Conservation (phyloP, 2,113 vertebrate genomes). For the Pseudopodoces humilis region DNA sequence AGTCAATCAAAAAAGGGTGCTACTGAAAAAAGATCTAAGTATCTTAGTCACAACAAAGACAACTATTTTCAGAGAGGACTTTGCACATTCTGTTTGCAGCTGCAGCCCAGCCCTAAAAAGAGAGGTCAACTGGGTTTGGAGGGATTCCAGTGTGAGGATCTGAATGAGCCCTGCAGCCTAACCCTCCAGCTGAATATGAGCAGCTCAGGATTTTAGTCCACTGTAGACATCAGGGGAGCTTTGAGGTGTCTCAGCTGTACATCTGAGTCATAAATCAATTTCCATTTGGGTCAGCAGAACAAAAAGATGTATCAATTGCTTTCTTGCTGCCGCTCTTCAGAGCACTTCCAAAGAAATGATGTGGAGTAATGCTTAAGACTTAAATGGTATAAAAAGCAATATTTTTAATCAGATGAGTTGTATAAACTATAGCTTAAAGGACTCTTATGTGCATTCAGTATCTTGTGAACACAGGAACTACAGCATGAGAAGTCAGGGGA, state of each 20-base stretch:
- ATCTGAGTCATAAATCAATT: not conserved
- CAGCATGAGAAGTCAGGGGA: not conserved
- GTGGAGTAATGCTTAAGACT: too few species aligned
- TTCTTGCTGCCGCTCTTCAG: not conserved
- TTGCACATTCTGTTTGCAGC: slow-evolving; percentile 53
- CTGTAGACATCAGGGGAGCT: not conserved
- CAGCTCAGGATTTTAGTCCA: slow-evolving; percentile 7
- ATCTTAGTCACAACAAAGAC: slow-evolving; percentile 73
- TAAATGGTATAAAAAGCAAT: not conserved
- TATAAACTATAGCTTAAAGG: not conserved
- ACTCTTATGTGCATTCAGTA: not conserved
- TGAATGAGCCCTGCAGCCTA: not conserved
- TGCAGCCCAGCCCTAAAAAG: slow-evolving; percentile 37
- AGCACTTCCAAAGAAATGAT: not conserved
- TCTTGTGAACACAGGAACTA: not conserved
- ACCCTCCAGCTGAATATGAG: not conserved
- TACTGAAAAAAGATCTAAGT: slow-evolving; percentile 62
- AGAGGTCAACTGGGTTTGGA: slow-evolving; percentile 17
- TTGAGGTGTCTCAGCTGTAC: not conserved
- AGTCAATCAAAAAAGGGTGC: slow-evolving; percentile 68
- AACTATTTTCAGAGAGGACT: slow-evolving; percentile 67
- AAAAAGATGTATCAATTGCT: not conserved
- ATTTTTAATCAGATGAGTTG: not conserved
- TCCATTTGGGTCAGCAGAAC: not conserved
- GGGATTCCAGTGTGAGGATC: not conserved